phyloP scores from a whole-genome alignment of 1,140 invertebrate genomes.

The Microvelia longipes region DNA sequence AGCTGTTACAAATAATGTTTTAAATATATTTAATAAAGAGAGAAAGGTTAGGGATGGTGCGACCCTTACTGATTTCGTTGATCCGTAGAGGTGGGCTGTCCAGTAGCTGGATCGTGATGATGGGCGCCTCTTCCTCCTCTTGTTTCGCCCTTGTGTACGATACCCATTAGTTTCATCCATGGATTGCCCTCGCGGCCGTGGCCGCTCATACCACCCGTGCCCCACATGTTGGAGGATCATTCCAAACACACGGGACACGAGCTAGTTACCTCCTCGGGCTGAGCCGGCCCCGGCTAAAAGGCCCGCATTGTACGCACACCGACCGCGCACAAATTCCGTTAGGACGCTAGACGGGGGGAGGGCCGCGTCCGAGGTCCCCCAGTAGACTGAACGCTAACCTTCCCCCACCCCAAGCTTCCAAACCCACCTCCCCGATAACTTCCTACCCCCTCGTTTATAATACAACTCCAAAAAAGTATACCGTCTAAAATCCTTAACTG shows the following conservation, averaged over 20 bases:
- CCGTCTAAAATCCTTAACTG: background rate
- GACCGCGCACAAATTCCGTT: background rate
- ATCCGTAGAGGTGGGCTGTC: background rate
- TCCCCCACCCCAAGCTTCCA: background rate
- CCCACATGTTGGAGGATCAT: constrained; percentile 44
- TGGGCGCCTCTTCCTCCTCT: constrained; percentile 31
- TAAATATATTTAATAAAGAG: too few relatives aligned
- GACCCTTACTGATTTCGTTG: constrained; percentile 1
- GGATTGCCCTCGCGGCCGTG: constrained; percentile 59
- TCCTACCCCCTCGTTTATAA: constrained; percentile 1
- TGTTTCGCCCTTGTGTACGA: constrained; percentile 49
- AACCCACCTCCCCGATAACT: background rate
- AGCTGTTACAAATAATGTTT: too few relatives aligned
- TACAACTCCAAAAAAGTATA: background rate
- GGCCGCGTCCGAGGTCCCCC: background rate
- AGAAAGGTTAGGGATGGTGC: background rate
- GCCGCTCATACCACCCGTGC: constrained; percentile 57
- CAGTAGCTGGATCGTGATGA: constrained; percentile 16
- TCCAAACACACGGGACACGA: constrained; percentile 1
- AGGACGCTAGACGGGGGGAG: background rate
- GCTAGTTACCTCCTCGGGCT: background rate
- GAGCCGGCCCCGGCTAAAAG: background rate
- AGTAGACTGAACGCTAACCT: background rate
- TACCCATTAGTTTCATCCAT: constrained; percentile 68
- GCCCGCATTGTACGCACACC: background rate